These are phyloP conservation scores for Agelaius tricolor DNA, from an alignment of 2,113 vertebrate species.

Conservation along the genomic window DNA sequence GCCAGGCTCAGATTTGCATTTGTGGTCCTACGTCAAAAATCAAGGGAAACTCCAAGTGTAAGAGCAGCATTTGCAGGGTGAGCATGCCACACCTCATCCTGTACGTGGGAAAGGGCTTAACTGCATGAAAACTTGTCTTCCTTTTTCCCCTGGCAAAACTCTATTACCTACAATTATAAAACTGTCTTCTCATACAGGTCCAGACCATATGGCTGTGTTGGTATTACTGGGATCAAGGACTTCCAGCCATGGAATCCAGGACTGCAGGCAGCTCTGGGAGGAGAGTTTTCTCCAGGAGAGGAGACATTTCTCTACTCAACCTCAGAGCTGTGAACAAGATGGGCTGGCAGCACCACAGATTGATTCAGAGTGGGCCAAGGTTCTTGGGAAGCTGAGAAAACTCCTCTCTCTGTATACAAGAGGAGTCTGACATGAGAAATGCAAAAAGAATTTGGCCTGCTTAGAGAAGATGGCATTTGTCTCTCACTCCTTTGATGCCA, in stretches of 20 bases:
- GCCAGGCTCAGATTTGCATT: background rate
- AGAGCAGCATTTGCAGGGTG: background rate
- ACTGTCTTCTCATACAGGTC: background rate
- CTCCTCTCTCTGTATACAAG: background rate
- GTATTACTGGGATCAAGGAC: background rate
- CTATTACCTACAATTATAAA: background rate
- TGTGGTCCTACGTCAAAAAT: background rate
- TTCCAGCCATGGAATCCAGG: background rate
- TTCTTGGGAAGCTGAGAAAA: background rate
- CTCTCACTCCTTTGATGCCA: background rate
- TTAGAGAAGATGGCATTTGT: background rate
- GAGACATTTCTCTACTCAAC: background rate
- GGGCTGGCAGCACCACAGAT: background rate
- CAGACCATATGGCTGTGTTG: background rate
- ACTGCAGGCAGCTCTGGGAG: background rate
- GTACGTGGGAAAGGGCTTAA: background rate
- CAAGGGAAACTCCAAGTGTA: background rate
- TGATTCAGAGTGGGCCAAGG: background rate
- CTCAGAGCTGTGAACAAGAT: background rate
- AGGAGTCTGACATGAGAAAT: background rate
- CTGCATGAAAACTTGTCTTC: background rate
- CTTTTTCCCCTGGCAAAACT: background rate
- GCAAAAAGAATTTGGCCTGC: background rate
- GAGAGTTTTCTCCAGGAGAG: rapidly evolving
- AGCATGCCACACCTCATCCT: rapidly evolving